Percentiles rank a stretch among this genome's conserved stretches.
Evolutionary conservation across 2,113 vertebrate genomes (phyloP).

Genomic region (Microcebus lehilahytsara): DNA sequence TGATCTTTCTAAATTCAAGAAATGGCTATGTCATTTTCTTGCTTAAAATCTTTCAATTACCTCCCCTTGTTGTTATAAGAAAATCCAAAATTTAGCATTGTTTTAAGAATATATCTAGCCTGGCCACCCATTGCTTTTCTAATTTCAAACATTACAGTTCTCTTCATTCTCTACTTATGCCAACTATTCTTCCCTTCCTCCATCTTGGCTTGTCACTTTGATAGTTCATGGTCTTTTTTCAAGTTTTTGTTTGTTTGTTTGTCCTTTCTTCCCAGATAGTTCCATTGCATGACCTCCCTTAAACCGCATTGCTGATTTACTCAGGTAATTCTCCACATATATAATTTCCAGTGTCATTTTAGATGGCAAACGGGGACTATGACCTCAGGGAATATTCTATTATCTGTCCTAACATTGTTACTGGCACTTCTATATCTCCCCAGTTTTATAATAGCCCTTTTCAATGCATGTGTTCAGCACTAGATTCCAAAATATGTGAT

Average conservation of each 20-base stretch:
- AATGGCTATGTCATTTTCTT: not conserved
- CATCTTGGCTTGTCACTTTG: not conserved
- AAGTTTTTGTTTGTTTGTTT: not conserved
- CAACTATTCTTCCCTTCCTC: not conserved
- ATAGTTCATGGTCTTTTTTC: not conserved
- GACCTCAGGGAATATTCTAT: not conserved
- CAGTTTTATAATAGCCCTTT: not conserved
- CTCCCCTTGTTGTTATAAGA: not conserved
- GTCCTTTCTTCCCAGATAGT: not conserved
- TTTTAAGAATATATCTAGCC: not conserved
- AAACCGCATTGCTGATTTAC: not conserved
- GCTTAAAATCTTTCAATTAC: not conserved
- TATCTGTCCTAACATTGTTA: not conserved
- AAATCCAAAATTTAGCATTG: not conserved
- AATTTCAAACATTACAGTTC: not conserved
- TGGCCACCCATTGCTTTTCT: not conserved
- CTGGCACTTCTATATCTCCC: not conserved
- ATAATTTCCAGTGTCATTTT: not conserved
- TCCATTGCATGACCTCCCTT: not conserved
- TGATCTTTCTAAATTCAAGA: not conserved
- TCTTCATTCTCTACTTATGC: not conserved
- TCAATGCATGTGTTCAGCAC: not conserved
- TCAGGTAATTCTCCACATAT: not conserved
- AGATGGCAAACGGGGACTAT: not conserved
- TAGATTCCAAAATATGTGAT: not conserved